Base-by-base conservation (phyloP, 2,888 invertebrate genomes). In the Serripes groenlandicus region DNA sequence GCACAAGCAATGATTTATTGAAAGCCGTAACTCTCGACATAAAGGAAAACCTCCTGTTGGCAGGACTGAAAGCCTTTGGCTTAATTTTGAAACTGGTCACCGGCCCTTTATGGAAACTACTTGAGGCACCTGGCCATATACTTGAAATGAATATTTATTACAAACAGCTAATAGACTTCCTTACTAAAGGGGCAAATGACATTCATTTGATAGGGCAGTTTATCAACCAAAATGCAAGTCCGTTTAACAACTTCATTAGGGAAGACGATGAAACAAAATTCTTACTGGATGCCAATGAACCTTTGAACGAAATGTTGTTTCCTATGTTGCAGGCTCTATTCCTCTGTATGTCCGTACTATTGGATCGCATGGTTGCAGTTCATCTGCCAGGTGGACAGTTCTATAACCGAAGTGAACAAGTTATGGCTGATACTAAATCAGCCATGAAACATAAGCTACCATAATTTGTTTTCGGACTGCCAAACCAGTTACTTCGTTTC, bases 371-470 rank as follows among this genome's bases (percentile, higher is more conserved):
- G 73, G 74, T 78, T 11, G 56, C 74, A 23, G 78, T 74, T 69
- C 79, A 80, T 49, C 49, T 86, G 21, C 78, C 78, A 26, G 81
- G 78, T 42, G 83, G 83, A 23, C 77, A 70, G 52, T 83, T 71
- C 35, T 35, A 28, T 58, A 34, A 72, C 11, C 80, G 72, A 60
- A 42, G 66, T 56, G 78, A 74, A 49, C 60, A 62, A 21, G 15
- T 74, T 0, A 35, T 28, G 28, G 52, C 21, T 49, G 54, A 80
- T 56, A 80, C 77, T 30, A 42, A 42, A 35, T 86, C 82, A 60
- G 69, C 54, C 21, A 78, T 76, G 75, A 86, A 79, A 62, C 85
- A 85, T 73, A 86, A 86, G 37, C 78, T 83, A 3, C 82, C 85
- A 42, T 80, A 83, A 62, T 86, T 86, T 60, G 56, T 83, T 7